Percentiles rank a stretch among this genome's conserved stretches.
Conservation (phyloP, 2,888 invertebrate species). For the Salticus scenicus region DNA sequence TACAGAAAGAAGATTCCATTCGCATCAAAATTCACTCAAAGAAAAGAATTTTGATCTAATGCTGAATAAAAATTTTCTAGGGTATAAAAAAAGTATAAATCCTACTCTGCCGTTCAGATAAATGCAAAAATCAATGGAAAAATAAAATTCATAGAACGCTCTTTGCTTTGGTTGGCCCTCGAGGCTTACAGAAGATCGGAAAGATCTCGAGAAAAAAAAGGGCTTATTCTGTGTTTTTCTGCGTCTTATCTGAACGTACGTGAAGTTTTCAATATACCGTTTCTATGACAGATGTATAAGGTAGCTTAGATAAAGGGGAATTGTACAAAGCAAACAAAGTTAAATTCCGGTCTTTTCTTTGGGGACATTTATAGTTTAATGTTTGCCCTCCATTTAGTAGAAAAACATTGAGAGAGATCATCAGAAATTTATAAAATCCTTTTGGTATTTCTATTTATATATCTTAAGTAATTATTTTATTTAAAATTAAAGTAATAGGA, state of each 20-base stretch:
- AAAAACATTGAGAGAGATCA: too few relatives aligned
- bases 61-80: not conserved
- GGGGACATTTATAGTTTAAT: too few relatives aligned
- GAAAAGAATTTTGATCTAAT: not conserved
- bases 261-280: conserved; percentile 9
- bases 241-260: conserved; percentile 3
- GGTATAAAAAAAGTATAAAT: not conserved
- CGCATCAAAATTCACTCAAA: not conserved
- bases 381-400: too few relatives aligned
- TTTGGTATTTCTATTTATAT: too few relatives aligned
- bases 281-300: conserved; percentile 7
- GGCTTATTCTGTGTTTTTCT: conserved; percentile 1
- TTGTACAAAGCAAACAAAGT: too few relatives aligned
- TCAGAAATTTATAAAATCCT: too few relatives aligned
- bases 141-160: not conserved
- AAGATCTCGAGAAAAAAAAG: not conserved
- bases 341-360: too few relatives aligned
- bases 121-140: conserved; percentile 10
- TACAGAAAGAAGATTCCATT: not conserved
- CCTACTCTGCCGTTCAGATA: not conserved
- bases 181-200: not conserved
- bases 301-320: not conserved
- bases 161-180: not conserved
- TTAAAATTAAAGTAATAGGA: too few relatives aligned
- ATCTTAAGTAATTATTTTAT: too few relatives aligned